Evolutionary conservation across 2,113 vertebrate genomes (phyloP), one percentile per base, ranked within the genome.

Genomic region (Procavia capensis): DNA sequence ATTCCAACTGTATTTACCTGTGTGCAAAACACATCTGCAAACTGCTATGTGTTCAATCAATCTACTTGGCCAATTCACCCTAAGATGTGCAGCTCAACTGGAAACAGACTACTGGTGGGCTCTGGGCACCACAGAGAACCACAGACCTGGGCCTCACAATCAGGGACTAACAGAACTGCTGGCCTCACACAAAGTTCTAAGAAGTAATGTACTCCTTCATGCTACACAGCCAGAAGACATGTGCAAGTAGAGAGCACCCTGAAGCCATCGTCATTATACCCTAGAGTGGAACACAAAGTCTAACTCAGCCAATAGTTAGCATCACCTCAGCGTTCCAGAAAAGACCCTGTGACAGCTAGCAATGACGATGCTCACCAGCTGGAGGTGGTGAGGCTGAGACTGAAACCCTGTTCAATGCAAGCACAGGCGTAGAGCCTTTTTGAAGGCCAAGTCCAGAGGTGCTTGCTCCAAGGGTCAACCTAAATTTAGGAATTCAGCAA

Each of bases 361-460:
- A 5, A 29, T 0, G 41, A 70, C 57, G 63, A 34, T 0, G 0
- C 7, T 72, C 70, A 59, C 5, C 3, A 19, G 47, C 27, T 57
- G n/a, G 39, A 20, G 6, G 27, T 5, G 11, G 41, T 7, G 61
- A 17, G 24, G 74, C 68, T 24, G 34, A 39, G 25, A 36, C 79
- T 2, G 6, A 5, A 9, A 54, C 9, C 22, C 31, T 47, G 34
- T 17, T 25, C 0, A 0, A 31, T 10, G 11, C 13, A 13, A 27
- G 47, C n/a, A 45, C 3, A 0, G 29, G 27, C 50, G 14, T 3
- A 45, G 22, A 2, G 36, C 8, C 50, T 7, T 25, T 59, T 57
- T 36, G 1, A 36, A 47, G 22, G 14, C 4, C 3, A 6, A 87
- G 57, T 2, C 61, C 50, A 39, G 7, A 72, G 54, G 25, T 22